phyloP scores from a whole-genome alignment of 2,113 vertebrate genomes.

The Sebastes schlegelii region DNA sequence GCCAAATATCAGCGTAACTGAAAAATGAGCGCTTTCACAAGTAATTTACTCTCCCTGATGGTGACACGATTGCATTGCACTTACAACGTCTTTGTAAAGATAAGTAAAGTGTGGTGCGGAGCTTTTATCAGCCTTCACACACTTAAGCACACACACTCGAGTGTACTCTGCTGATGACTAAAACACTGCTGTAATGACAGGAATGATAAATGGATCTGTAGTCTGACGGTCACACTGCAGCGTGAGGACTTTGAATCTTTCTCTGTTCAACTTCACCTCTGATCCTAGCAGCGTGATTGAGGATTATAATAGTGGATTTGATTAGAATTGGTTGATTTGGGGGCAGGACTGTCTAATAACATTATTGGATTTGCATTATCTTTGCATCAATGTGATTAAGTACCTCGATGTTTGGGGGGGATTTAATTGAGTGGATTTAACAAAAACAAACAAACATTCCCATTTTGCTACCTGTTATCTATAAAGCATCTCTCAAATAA shows the following conservation, averaged over 20 bases:
- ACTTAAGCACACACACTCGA: conserved; percentile 14
- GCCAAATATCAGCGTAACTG: conserved; percentile 50
- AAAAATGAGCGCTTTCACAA: conserved; percentile 70
- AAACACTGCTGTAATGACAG: conserved; percentile 39
- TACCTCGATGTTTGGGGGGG: background rate
- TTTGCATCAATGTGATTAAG: background rate
- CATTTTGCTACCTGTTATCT: too few relatives aligned
- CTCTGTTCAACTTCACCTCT: background rate
- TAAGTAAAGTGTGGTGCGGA: conserved; percentile 51
- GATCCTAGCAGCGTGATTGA: background rate
- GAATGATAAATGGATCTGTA: conserved; percentile 48
- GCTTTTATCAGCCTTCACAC: conserved; percentile 53
- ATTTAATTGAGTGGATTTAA: background rate
- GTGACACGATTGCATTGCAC: conserved; percentile 44
- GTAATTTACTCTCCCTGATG: conserved; percentile 62
- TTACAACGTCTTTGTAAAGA: conserved; percentile 68
- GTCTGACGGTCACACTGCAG: conserved; percentile 30
- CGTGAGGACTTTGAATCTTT: background rate
- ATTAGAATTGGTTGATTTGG: conserved; percentile 1
- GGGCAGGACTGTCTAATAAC: background rate
- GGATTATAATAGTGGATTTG: background rate
- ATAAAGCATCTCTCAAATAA: too few relatives aligned
- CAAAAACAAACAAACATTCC: background rate
- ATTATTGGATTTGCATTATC: conserved; percentile 10
- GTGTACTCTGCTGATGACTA: conserved; percentile 50